Evolutionary conservation across 2,797 vertebrate species (phyloP), one percentile per base, ranked within the genome.

Genomic region (Aeoliscus strigatus): DNA sequence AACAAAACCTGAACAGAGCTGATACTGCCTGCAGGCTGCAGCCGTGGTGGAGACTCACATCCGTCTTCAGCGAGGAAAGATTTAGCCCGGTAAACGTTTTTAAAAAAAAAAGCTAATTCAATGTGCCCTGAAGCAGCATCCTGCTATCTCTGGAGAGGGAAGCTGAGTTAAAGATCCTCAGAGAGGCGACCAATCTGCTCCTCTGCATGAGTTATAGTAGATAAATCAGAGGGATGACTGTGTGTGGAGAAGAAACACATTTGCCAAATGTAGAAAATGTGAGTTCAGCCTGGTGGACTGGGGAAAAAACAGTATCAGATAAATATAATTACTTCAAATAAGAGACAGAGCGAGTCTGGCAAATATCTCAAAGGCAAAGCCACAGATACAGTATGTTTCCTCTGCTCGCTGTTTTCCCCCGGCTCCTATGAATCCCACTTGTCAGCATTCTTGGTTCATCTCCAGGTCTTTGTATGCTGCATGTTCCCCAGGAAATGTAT

Each of bases 371-470:
- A 34, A 42, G 44, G 47, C 27, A 36, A 49, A 55, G 27, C 14
- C 32, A 34, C 43, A 51, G 40, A 54, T 43, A 26, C 27, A 8
- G 39, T 9, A 18, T 46, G 65, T 47, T 73, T 53, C 41, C 50
- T 44, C 27, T 48, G 14, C 64, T 40, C 46, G 15, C 35, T 41
- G 31, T 58, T 31, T 49, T 32, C 25, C 14, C 11, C 27, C 3
- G 2, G 34, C 48, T 13, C 6, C 14, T 50, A 31, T 50, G 52
- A 58, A 61, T 68, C 54, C 66, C 40, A 54, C 70, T 64, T 36
- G 69, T 83, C 83, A 79, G 85, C 69, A 61, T 56, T 75, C 52
- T 46, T 39, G 48, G 27, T 66, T 3, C 7, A 10, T 63, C 54
- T 74, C 54, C 74, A 60, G 58, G 36, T 73, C 34, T 75, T 59